Percentiles rank a stretch among this genome's conserved stretches.
Evolutionary conservation across 30 jellyfish, hydroid and myxozoan species (phyloP).

Genomic region (Morbakka virulenta): DNA sequence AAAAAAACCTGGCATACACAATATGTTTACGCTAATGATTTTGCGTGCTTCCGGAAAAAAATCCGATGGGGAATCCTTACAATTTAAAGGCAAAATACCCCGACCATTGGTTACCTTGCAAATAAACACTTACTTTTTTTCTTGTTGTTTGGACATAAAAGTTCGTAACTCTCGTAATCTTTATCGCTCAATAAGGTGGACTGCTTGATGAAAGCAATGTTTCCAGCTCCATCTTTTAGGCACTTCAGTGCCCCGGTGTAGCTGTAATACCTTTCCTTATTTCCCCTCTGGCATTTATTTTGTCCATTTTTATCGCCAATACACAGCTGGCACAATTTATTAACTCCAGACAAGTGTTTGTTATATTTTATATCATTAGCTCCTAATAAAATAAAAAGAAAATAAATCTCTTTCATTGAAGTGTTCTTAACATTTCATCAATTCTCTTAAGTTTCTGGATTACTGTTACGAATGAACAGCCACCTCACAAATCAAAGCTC

Average conservation of each 20-base stretch:
- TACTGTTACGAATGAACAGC: no score
- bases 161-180: conserved; percentile 40
- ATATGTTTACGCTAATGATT: no score
- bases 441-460: no score
- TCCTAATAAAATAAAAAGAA: conserved; percentile 13
- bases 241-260: conserved; percentile 64
- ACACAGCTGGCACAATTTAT: conserved; percentile 42
- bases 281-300: conserved; percentile 32
- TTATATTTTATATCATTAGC: conserved; percentile 36
- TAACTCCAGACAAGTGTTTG: conserved; percentile 10
- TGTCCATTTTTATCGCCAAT: conserved; percentile 18
- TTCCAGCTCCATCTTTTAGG: conserved; percentile 66
- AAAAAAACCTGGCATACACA: no score
- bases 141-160: conserved; percentile 35
- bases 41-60: no score
- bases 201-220: conserved; percentile 56
- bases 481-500: no score
- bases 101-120: no score
- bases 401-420: no score
- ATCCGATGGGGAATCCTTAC: no score
- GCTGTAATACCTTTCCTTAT: conserved; percentile 46
- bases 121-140: conserved; percentile 27
- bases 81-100: no score
- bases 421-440: no score
- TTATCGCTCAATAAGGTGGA: conserved; percentile 25